Conservation (phyloP, 2,113 vertebrate species). For the Apteryx mantelli region DNA sequence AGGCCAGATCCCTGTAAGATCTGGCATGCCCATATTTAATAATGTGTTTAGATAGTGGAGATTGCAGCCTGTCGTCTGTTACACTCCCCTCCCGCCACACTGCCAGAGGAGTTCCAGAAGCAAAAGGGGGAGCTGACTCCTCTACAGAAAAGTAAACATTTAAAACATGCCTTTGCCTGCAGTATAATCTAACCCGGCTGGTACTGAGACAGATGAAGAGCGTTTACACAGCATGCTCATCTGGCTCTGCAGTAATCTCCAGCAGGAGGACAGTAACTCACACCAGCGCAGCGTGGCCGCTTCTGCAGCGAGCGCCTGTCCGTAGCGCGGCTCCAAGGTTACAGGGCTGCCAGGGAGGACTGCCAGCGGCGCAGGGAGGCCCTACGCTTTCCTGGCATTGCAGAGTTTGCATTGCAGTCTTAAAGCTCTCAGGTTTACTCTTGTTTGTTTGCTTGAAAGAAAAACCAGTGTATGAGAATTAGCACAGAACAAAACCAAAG, state of each 20-base stretch:
- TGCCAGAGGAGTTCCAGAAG: constrained; percentile 35
- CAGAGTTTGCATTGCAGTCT: background rate
- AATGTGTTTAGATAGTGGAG: background rate
- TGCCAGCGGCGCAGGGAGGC: background rate
- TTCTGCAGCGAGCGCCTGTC: fast-evolving
- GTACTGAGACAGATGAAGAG: background rate
- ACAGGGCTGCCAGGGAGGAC: background rate
- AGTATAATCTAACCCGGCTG: background rate
- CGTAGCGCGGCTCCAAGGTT: background rate
- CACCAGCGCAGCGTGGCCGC: background rate
- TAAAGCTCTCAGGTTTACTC: background rate
- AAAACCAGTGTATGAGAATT: background rate
- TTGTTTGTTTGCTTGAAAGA: background rate
- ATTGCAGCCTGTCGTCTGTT: background rate
- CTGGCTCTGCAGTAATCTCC: background rate
- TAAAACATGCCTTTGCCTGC: constrained; percentile 19
- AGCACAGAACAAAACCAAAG: background rate
- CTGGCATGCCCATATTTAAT: constrained; percentile 12
- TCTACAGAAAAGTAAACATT: background rate
- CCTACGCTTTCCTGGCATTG: background rate
- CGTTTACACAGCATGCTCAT: background rate
- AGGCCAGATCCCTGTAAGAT: background rate
- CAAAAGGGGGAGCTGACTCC: background rate
- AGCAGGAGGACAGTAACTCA: fast-evolving
- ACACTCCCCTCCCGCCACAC: background rate